These are phyloP conservation scores for Formica exsecta DNA, from an alignment of 1,140 invertebrate species.

Conservation along the genomic window DNA sequence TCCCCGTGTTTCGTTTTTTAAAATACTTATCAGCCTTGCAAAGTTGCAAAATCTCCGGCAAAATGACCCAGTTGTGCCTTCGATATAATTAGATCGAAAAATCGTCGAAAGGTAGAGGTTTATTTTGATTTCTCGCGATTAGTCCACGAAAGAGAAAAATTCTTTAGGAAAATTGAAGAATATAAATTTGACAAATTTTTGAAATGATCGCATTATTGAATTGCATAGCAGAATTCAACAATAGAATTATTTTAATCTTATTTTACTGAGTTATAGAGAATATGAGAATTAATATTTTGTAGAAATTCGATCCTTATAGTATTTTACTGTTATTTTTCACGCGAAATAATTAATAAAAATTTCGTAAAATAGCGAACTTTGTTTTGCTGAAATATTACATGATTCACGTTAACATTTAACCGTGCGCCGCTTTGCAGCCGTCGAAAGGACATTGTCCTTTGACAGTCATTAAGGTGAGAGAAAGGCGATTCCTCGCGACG, in stretches of 20 bases:
- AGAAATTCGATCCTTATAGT: neutral
- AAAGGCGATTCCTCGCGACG: constrained; percentile 57
- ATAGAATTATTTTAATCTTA: neutral
- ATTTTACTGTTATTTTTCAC: neutral
- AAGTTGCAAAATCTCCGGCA: constrained; percentile 76
- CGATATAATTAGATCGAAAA: constrained; percentile 69
- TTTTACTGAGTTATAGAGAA: neutral
- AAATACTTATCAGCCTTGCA: constrained; percentile 49
- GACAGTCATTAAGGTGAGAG: constrained; percentile 59
- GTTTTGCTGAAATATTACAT: neutral
- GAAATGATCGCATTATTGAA: neutral
- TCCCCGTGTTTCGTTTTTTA: constrained; percentile 36
- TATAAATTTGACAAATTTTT: neutral
- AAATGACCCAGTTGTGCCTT: constrained; percentile 79
- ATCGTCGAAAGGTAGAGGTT: neutral
- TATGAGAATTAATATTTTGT: neutral
- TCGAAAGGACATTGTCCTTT: constrained; percentile 66
- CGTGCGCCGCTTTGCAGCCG: neutral
- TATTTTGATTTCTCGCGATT: neutral
- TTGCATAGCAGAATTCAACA: neutral
- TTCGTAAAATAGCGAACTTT: neutral
- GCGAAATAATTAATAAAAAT: neutral
- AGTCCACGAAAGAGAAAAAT: neutral
- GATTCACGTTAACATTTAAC: constrained; percentile 35
- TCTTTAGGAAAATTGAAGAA: neutral